A percentile compares a stretch with the other conserved stretches of the same genome.
phyloP scores from a whole-genome alignment of 2,888 invertebrate genomes.

The Mythimna pallens region DNA sequence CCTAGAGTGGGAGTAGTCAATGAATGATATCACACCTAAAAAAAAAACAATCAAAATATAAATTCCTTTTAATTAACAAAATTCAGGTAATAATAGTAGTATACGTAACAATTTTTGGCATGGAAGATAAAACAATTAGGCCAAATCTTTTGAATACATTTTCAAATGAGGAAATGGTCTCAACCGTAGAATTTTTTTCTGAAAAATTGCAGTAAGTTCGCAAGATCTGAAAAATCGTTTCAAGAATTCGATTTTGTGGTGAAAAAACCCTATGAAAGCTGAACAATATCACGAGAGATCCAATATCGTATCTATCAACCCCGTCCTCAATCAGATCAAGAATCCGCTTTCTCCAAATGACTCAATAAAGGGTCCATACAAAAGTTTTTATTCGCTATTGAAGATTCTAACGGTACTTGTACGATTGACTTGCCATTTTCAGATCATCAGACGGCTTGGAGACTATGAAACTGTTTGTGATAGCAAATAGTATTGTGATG shows the following conservation, averaged over 20 bases:
- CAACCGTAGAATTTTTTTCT: constrained; percentile 11
- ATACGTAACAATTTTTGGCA: constrained; percentile 5
- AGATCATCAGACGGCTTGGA: constrained; percentile 92
- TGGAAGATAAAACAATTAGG: constrained; percentile 24
- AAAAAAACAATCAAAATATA: too few species aligned
- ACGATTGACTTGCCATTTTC: constrained; percentile 67
- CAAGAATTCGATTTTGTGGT: constrained; percentile 26
- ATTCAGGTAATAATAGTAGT: constrained; percentile 1
- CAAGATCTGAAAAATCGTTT: constrained; percentile 14
- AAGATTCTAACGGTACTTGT: constrained; percentile 41
- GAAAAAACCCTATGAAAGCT: constrained; percentile 34
- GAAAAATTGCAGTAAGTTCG: constrained; percentile 17
- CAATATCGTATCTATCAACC: constrained; percentile 45
- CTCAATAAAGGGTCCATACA: constrained; percentile 49
- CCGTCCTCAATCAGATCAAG: constrained; percentile 47
- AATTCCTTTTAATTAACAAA: background rate
- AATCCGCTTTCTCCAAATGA: constrained; percentile 44
- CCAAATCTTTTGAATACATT: constrained; percentile 28
- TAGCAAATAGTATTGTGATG: constrained; percentile 94
- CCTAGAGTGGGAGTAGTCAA: too few species aligned
- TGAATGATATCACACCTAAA: too few species aligned
- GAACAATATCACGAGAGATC: constrained; percentile 40
- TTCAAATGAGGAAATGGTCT: constrained; percentile 22
- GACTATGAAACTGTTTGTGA: constrained; percentile 95
- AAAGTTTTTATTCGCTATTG: constrained; percentile 52